These are phyloP conservation scores for Protomyctophum bolini DNA, from an alignment of 2,113 vertebrate genomes.

Conservation along the genomic window DNA sequence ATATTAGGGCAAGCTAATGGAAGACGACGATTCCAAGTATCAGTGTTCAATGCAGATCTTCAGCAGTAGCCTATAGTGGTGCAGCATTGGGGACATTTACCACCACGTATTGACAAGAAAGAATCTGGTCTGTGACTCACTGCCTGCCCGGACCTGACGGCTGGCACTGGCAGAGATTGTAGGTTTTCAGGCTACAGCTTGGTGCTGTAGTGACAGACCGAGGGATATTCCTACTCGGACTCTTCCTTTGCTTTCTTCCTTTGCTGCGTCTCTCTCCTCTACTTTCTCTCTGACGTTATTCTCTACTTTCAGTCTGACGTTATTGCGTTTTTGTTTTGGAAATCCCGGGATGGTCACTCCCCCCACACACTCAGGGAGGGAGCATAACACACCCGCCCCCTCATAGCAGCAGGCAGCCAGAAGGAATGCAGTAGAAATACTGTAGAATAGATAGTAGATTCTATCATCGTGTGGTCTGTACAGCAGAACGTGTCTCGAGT, in stretches of 20 bases:
- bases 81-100: not conserved
- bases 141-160: too few relatives aligned
- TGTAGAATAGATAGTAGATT: conserved; percentile 8
- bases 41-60: not conserved
- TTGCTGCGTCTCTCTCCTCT: conserved; percentile 34
- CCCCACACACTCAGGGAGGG: conserved; percentile 20
- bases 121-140: too few relatives aligned
- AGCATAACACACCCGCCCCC: conserved; percentile 12
- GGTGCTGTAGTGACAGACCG: conserved; percentile 4
- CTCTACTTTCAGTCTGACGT: conserved; percentile 34
- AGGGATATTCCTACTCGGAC: conserved; percentile 29
- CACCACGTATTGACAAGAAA: too few relatives aligned
- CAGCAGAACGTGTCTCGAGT: too few relatives aligned
- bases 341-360: conserved; percentile 68
- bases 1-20: not conserved
- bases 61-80: conserved; percentile 15
- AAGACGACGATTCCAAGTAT: not conserved
- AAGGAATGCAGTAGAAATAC: conserved; percentile 59
- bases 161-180: not conserved
- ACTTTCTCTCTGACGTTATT: not conserved
- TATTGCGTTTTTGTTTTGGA: conserved; percentile 60
- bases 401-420: conserved; percentile 20
- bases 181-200: not conserved
- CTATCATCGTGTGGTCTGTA: too few relatives aligned
- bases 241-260: not conserved